Evolutionary conservation across 2,113 vertebrate genomes (phyloP), one percentile per base, ranked within the genome.

Genomic region (Gasterosteus nipponicus): DNA sequence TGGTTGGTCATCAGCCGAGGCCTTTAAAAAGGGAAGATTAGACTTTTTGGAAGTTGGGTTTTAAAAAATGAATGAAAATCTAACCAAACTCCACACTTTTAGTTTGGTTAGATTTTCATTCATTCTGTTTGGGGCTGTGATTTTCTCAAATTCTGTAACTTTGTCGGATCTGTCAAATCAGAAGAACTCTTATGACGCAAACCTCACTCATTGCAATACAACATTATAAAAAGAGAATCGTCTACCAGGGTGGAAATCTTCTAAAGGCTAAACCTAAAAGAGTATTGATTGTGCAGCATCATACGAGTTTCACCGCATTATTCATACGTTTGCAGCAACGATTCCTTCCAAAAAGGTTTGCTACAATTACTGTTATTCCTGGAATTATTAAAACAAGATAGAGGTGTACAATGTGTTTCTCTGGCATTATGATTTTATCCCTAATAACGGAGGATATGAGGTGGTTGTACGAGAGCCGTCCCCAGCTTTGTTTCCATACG

Each of bases 1-100:
- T 66, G n/a, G 35, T 54, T 44, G 79, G 47, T 41, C 59, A 82
- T 75, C 12, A 19, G 62, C 31, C 67, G 18, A 38, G 49, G 35
- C 22, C 26, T 69, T 18, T 26, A 11, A 16, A 7, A 18, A 39
- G 4, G 5, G 26, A 14, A 57, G 39, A 31, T 14, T 46, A n/a
- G 57, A 26, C 18, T 39, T 26, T 68, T 57, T 57, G 54, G 5
- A 15, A 26, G 54, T 15, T 47, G 10, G 38, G 57, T 39, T 49
- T 39, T 10, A 29, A 56, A 70, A 4, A n/a, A 63, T 38, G 2
- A 31, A 64, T 59, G 19, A 12, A 51, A 33, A 68, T 44, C 53
- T 35, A 80, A 41, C 19, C 26, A 58, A 73, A 77, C 7, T 46
- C 51, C 51, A 29, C 12, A 56, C 31, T 61, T 49, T 56, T 66